Evolutionary conservation across 2,113 vertebrate genomes (phyloP).

Genomic region (Sclerurus mexicanus): DNA sequence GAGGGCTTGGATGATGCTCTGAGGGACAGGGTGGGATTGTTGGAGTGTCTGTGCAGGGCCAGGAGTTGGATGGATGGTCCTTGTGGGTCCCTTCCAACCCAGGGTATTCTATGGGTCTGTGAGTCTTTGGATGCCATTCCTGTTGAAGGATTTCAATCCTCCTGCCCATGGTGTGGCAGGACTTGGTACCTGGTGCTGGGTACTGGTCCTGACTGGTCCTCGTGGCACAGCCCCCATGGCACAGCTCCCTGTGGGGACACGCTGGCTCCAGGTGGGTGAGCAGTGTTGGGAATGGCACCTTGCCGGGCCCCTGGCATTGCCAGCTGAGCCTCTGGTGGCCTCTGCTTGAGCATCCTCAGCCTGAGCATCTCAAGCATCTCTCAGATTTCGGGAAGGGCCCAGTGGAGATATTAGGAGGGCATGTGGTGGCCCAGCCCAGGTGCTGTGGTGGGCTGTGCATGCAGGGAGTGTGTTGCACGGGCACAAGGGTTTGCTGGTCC

Average conservation of each 20-base stretch:
- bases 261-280: accelerated
- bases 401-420: accelerated
- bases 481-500: neutral
- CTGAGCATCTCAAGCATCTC: accelerated
- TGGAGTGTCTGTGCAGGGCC: neutral
- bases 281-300: neutral
- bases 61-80: accelerated
- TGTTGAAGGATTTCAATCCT: neutral
- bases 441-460: accelerated
- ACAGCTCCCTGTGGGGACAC: accelerated
- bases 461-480: accelerated
- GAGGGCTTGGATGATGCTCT: neutral
- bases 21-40: neutral
- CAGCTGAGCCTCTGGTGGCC: accelerated
- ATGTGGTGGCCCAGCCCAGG: neutral
- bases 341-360: neutral
- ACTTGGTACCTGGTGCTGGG: accelerated
- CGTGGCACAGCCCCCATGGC: accelerated
- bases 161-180: accelerated
- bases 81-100: accelerated
- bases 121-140: neutral
- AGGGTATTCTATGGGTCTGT: accelerated
- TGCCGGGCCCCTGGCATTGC: accelerated
- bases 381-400: accelerated
- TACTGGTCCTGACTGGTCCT: neutral